Percentiles rank a stretch among this genome's conserved stretches.
Conservation (phyloP, 2,113 vertebrate species). For the Nesoenas mayeri region DNA sequence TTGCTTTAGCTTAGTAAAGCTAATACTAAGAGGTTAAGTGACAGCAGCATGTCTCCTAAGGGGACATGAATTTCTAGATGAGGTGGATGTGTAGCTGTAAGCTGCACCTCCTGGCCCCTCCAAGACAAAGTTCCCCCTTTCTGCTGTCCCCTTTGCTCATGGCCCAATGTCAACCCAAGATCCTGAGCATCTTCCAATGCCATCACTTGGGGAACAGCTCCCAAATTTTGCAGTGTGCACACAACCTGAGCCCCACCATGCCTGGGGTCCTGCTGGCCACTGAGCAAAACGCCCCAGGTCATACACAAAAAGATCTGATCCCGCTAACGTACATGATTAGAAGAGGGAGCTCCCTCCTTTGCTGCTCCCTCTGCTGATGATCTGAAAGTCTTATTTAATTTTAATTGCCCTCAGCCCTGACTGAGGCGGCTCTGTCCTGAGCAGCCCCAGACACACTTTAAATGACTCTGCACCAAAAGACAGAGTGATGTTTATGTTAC, state of each 20-base stretch:
- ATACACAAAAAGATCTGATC: background rate
- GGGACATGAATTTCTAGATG: background rate
- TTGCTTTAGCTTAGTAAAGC: background rate
- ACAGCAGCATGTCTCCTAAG: background rate
- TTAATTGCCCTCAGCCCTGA: background rate
- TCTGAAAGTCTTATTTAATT: background rate
- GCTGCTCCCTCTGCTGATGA: background rate
- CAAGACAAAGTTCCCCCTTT: background rate
- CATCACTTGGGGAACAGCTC: background rate
- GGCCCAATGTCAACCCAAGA: rapidly evolving
- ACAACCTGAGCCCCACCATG: background rate
- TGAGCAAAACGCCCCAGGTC: background rate
- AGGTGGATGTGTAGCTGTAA: background rate
- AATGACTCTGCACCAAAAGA: background rate
- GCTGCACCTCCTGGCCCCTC: background rate
- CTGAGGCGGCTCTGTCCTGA: background rate
- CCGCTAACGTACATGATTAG: rapidly evolving
- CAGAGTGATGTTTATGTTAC: background rate
- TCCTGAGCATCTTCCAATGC: background rate
- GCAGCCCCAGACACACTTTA: background rate
- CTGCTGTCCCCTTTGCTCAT: background rate
- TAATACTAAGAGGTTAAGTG: background rate
- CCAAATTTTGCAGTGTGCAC: rapidly evolving
- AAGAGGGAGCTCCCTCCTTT: background rate
- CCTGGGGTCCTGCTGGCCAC: background rate